Conservation (phyloP, 2,113 vertebrate genomes). For the Otis tarda region DNA sequence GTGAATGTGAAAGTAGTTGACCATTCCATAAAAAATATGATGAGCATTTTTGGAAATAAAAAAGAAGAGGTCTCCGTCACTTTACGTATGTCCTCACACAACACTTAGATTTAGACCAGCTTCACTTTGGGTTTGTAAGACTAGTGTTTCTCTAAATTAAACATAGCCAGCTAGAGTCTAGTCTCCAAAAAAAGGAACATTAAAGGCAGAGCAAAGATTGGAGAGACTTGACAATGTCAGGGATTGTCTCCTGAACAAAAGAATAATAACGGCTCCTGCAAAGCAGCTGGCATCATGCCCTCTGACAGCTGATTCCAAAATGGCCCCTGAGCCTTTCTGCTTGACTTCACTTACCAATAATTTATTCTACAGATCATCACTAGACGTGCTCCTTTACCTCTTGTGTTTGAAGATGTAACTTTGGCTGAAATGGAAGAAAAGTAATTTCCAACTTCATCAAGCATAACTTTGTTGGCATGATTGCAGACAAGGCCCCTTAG, state of each 20-base stretch:
- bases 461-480: slow-evolving; percentile 41
- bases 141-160: neutral
- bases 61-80: neutral
- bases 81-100: neutral
- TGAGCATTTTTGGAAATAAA: neutral
- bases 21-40: neutral
- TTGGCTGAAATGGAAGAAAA: slow-evolving; percentile 9
- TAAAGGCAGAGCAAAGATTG: neutral
- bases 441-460: neutral
- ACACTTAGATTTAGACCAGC: neutral
- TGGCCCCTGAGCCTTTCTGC: neutral
- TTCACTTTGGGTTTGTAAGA: neutral
- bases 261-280: neutral
- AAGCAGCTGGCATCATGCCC: neutral
- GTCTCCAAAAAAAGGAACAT: neutral
- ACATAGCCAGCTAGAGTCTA: neutral
- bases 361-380: neutral
- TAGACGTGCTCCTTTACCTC: neutral
- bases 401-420: neutral
- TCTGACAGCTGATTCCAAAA: slow-evolving; percentile 23
- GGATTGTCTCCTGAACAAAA: neutral
- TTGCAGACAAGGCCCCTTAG: slow-evolving; percentile 4
- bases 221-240: neutral
- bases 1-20: neutral
- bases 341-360: neutral